Conservation (phyloP, 2,113 vertebrate species). For the Bostrychus sinensis region DNA sequence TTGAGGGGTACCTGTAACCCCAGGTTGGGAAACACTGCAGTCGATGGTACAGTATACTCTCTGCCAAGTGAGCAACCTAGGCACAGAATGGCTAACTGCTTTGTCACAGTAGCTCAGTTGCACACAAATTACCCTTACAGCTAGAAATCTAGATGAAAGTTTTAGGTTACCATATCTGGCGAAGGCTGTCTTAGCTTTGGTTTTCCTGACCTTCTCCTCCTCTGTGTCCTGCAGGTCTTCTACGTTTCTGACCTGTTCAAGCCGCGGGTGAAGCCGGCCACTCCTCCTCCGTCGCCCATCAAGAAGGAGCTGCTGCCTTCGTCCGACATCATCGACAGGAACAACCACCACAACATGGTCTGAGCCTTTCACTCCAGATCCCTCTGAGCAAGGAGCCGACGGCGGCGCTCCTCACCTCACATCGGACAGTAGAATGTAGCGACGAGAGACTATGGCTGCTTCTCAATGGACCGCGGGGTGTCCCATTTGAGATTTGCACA, state of each 20-base stretch:
- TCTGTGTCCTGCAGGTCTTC: slow-evolving; percentile 83
- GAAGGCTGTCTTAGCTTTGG: too few relatives aligned
- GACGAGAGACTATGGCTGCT: slow-evolving; percentile 79
- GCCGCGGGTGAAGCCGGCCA: slow-evolving; percentile 81
- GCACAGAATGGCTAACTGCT: too few relatives aligned
- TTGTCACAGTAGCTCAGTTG: too few relatives aligned
- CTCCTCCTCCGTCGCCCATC: slow-evolving; percentile 85
- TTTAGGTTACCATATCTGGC: too few relatives aligned
- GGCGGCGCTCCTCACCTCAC: slow-evolving; percentile 90
- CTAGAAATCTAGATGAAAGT: background rate
- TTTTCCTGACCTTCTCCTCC: slow-evolving; percentile 12
- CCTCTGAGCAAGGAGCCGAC: slow-evolving; percentile 85
- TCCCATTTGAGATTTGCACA: slow-evolving; percentile 66
- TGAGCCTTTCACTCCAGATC: slow-evolving; percentile 57
- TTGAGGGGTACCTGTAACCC: too few relatives aligned
- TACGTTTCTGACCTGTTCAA: slow-evolving; percentile 98
- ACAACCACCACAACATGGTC: slow-evolving; percentile 96
- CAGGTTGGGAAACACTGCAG: too few relatives aligned
- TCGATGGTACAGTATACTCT: too few relatives aligned
- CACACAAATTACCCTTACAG: too few relatives aligned
- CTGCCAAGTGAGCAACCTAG: too few relatives aligned
- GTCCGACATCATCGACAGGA: slow-evolving; percentile 94
- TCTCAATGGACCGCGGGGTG: slow-evolving; percentile 52
- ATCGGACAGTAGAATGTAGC: slow-evolving; percentile 99
- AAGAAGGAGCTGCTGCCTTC: slow-evolving; percentile 94